These are phyloP conservation scores for Etheostoma nigrum DNA, from an alignment of 2,797 vertebrate species.

Conservation along the genomic window DNA sequence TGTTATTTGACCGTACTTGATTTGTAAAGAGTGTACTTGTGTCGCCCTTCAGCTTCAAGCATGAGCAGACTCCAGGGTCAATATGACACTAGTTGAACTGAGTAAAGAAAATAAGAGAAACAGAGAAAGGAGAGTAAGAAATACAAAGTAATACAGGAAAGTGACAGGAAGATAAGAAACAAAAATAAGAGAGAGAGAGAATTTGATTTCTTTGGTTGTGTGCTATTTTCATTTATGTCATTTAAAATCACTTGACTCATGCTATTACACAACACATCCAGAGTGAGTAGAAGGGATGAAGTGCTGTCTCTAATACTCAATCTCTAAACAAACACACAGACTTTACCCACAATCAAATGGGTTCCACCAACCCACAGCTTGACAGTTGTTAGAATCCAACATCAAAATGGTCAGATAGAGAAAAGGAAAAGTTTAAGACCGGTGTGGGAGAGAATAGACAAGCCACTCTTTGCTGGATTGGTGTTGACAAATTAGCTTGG, in stretches of 20 bases:
- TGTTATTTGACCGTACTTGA: background rate
- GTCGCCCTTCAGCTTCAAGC: background rate
- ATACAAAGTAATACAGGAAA: background rate
- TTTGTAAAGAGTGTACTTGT: background rate
- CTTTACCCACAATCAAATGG: slow-evolving; percentile 27
- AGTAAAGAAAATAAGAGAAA: background rate
- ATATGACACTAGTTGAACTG: background rate
- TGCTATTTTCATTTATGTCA: background rate
- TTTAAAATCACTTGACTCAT: slow-evolving; percentile 37
- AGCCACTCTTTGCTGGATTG: slow-evolving; percentile 16
- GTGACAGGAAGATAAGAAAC: background rate
- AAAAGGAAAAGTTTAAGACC: slow-evolving; percentile 9
- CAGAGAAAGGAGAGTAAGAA: background rate
- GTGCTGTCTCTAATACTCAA: background rate
- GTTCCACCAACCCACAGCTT: background rate
- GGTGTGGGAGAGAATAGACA: slow-evolving; percentile 7
- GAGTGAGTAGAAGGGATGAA: background rate
- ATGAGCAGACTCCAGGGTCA: background rate
- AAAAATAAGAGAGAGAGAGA: background rate
- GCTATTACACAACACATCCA: background rate
- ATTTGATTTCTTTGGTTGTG: background rate
- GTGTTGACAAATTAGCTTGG: slow-evolving; percentile 62
- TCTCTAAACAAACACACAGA: background rate
- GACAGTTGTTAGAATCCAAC: slow-evolving; percentile 13
- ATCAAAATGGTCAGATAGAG: slow-evolving; percentile 19